These are phyloP conservation scores for Diogma glabrata DNA, from an alignment of 2,888 invertebrate genomes.

Conservation along the genomic window DNA sequence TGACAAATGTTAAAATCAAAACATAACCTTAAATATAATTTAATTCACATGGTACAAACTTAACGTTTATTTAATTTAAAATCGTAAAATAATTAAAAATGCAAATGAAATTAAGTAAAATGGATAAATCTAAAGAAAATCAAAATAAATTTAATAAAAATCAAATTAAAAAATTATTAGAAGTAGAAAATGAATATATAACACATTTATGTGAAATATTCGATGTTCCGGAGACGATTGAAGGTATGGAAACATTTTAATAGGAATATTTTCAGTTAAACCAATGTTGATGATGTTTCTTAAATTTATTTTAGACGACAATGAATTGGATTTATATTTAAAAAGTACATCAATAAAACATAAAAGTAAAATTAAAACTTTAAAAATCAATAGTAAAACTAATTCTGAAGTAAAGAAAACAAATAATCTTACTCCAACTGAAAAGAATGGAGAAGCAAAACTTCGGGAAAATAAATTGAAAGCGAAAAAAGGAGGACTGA, in stretches of 20 bases:
- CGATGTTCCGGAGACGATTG: conserved; percentile 31
- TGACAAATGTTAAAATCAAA: too few relatives aligned
- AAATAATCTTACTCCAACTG: conserved; percentile 13
- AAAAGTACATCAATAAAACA: not conserved
- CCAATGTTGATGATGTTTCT: too few relatives aligned
- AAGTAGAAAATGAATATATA: conserved; percentile 26
- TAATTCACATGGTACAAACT: too few relatives aligned
- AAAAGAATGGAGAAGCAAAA: conserved; percentile 25
- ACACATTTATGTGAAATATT: conserved; percentile 26
- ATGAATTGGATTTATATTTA: not conserved
- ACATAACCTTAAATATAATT: too few relatives aligned
- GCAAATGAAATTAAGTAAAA: not conserved
- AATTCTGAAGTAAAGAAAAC: conserved; percentile 8
- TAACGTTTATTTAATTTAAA: too few relatives aligned
- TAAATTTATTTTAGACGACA: not conserved
- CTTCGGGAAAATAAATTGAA: conserved; percentile 29
- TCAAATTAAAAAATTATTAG: conserved; percentile 17
- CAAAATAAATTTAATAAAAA: conserved; percentile 18
- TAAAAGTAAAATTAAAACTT: not conserved
- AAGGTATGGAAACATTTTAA: conserved; percentile 23
- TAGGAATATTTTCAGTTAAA: not conserved
- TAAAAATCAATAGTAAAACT: too few relatives aligned
- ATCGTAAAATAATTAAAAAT: conserved; percentile 1
- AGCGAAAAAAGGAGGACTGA: conserved; percentile 27
- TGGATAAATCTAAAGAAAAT: conserved; percentile 9